phyloP scores from a whole-genome alignment of 2,797 vertebrate species.

The Gallinago solitaria region DNA sequence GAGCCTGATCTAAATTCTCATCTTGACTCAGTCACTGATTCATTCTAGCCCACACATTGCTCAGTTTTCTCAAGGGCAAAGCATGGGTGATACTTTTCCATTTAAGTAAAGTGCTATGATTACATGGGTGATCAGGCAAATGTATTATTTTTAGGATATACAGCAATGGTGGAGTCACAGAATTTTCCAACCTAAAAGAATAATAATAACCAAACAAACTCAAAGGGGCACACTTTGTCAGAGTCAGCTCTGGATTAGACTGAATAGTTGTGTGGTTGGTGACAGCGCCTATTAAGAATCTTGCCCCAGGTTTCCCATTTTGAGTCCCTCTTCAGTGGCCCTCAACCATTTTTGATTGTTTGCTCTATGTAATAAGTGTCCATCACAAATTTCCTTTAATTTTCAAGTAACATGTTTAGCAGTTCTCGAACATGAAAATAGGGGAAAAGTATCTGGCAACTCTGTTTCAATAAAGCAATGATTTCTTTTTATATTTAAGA shows the following conservation, averaged over 20 bases:
- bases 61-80: background rate
- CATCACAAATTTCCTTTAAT: background rate
- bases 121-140: background rate
- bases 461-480: background rate
- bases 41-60: background rate
- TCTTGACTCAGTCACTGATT: background rate
- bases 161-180: background rate
- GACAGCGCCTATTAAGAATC: background rate
- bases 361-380: background rate
- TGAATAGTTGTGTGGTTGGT: background rate
- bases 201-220: background rate
- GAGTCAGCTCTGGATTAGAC: background rate
- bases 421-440: background rate
- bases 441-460: background rate
- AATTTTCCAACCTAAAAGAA: background rate
- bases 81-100: background rate
- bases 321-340: background rate
- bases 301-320: background rate
- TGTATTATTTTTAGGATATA: constrained; percentile 3
- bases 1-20: background rate
- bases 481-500: background rate
- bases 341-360: background rate
- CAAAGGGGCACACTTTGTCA: background rate
- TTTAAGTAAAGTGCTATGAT: constrained; percentile 18
- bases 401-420: background rate